These are phyloP conservation scores for Hemithea aestivaria DNA, from an alignment of 2,888 invertebrate species.

Conservation along the genomic window DNA sequence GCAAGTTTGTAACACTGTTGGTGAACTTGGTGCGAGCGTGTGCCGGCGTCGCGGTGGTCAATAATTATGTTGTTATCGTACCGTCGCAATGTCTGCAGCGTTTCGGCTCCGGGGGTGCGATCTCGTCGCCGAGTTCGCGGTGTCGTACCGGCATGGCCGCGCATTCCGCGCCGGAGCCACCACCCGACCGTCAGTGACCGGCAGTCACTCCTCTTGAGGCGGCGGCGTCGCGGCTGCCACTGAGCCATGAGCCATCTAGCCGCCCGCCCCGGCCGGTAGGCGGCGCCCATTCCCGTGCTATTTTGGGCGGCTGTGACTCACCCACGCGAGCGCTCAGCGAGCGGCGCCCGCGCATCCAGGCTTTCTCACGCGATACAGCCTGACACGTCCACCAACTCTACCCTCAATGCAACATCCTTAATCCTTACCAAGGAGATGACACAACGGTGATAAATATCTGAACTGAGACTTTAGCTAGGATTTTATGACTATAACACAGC, in stretches of 20 bases:
- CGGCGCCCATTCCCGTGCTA: slow-evolving; percentile 73
- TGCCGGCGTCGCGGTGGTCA: slow-evolving; percentile 38
- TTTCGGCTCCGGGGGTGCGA: slow-evolving; percentile 88
- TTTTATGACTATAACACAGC: too few relatives aligned
- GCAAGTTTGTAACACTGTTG: slow-evolving; percentile 23
- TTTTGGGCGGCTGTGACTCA: slow-evolving; percentile 74
- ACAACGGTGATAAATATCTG: too few relatives aligned
- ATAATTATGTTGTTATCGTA: slow-evolving; percentile 59
- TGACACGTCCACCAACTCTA: slow-evolving; percentile 21
- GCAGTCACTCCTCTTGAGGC: slow-evolving; percentile 69
- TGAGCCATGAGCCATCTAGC: slow-evolving; percentile 66
- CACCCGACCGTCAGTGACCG: slow-evolving; percentile 58
- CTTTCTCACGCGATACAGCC: slow-evolving; percentile 54
- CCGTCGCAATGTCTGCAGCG: slow-evolving; percentile 96
- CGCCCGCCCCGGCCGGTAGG: slow-evolving; percentile 78
- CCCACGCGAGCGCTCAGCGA: slow-evolving; percentile 51
- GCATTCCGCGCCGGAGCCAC: slow-evolving; percentile 76
- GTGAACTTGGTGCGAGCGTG: slow-evolving; percentile 19
- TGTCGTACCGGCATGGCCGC: slow-evolving; percentile 80
- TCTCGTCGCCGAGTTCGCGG: slow-evolving; percentile 78
- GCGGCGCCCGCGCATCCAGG: slow-evolving; percentile 70
- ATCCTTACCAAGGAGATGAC: too few relatives aligned
- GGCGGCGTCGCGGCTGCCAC: slow-evolving; percentile 74
- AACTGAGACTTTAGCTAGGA: too few relatives aligned
- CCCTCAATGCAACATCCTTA: background rate